Evolutionary conservation across 2,797 vertebrate genomes (phyloP), one percentile per base, ranked within the genome.

Genomic region (Parambassis ranga): DNA sequence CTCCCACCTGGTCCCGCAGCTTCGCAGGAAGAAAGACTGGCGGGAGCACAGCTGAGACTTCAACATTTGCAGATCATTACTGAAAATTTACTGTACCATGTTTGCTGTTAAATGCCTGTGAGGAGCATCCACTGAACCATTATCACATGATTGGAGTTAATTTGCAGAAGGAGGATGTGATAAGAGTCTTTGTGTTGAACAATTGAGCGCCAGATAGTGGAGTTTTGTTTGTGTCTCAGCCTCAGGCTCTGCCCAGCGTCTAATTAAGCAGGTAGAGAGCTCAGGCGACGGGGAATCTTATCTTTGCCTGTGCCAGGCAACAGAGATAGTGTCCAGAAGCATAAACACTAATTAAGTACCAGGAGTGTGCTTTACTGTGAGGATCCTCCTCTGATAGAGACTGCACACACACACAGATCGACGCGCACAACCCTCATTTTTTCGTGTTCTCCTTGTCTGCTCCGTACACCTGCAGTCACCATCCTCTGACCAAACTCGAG

Each of bases 301-400:
- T 89, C 85, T 81, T 35, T 41, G 47, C 57, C 38, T 65, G 46
- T 36, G 74, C 75, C 70, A 44, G 49, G 60, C 68, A 36, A 64
- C 62, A 36, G 47, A 79, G 76, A 87, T 70, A 79, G 55, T 46
- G 79, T 73, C 79, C 71, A 71, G 70, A 75, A 50, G 82, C 76
- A 80, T 62, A 65, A 80, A 68, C 46, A 64, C 69, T 83, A 86
- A 90, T 90, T 86, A 85, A 85, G 86, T 79, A 85, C 53, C 75
- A 47, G 44, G 61, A 69, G 70, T 68, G 44, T 47, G 32, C 37
- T 65, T 71, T 39, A 49, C 43, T 65, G 50, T 22, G 60, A 66
- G 35, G 51, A 71, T 42, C 47, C 31, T 39, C 38, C 41, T 69
- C 49, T 62, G 57, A 71, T 18, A 31, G 32, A 6, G n/a, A 60